These are phyloP conservation scores for Drosophila gaucha DNA, from an alignment of 2,888 invertebrate genomes.

Conservation along the genomic window DNA sequence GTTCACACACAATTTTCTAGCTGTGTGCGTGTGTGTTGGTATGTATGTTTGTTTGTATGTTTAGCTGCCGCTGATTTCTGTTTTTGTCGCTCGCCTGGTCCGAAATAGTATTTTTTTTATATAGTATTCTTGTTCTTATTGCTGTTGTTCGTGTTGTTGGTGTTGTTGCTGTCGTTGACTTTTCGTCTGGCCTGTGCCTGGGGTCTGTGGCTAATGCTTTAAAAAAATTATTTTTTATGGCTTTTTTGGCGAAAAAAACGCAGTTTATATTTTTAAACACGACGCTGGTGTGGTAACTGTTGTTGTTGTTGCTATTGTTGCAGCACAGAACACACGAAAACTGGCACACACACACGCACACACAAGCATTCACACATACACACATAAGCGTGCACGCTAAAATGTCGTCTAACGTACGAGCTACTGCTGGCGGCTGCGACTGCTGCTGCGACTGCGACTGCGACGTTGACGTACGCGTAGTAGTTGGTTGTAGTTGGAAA, in stretches of 20 bases:
- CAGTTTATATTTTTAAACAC: conserved; percentile 72
- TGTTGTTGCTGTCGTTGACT: conserved; percentile 62
- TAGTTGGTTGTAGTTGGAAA: conserved; percentile 33
- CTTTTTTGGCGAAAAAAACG: conserved; percentile 76
- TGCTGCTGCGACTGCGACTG: conserved; percentile 15
- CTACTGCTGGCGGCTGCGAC: conserved; percentile 38
- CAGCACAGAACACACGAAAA: conserved; percentile 70
- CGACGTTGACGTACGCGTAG: conserved; percentile 45
- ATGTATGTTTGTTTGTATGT: conserved; percentile 2
- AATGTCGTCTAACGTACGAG: conserved; percentile 61
- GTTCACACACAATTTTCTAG: conserved; percentile 67
- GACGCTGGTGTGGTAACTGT: conserved; percentile 65
- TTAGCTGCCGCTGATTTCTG: conserved; percentile 45
- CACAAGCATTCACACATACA: conserved; percentile 17
- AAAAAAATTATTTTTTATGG: conserved; percentile 62
- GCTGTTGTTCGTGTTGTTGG: not conserved
- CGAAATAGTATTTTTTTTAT: conserved; percentile 52
- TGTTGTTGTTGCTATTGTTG: conserved; percentile 46
- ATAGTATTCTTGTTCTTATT: conserved; percentile 19
- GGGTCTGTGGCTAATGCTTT: conserved; percentile 44
- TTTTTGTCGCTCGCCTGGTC: conserved; percentile 56
- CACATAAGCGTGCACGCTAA: conserved; percentile 28
- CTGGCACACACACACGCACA: conserved; percentile 62
- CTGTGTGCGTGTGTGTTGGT: not conserved
- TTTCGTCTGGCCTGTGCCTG: conserved; percentile 46